These are phyloP conservation scores for Pelvicachromis taeniatus DNA, from an alignment of 2,113 vertebrate species.

Conservation along the genomic window DNA sequence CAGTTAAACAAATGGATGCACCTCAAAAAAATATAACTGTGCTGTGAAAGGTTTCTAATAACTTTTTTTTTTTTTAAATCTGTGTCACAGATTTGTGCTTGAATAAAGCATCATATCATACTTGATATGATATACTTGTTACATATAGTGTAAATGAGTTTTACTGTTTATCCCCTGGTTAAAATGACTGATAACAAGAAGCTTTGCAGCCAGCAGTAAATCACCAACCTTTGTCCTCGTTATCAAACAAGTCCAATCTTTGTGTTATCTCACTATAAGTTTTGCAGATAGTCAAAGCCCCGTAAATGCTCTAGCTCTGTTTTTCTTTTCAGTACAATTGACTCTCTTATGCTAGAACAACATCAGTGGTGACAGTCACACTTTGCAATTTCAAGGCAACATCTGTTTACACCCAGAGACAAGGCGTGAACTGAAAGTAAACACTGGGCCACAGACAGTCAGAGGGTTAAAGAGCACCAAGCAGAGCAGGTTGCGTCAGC, in stretches of 20 bases:
- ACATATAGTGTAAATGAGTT: background rate
- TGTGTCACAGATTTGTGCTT: background rate
- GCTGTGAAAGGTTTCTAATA: too few relatives aligned
- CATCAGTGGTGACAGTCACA: background rate
- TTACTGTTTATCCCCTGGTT: background rate
- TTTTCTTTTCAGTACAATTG: background rate
- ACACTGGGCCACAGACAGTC: background rate
- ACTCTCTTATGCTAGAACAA: background rate
- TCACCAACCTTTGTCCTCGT: background rate
- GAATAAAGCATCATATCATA: background rate
- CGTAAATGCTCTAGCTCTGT: background rate
- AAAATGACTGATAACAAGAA: background rate
- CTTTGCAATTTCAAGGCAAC: background rate
- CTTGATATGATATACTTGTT: too few relatives aligned
- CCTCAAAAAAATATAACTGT: too few relatives aligned
- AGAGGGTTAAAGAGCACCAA: background rate
- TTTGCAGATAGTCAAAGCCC: background rate
- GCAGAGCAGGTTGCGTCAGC: background rate
- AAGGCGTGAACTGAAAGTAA: background rate
- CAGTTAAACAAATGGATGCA: too few relatives aligned
- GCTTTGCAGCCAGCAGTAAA: background rate
- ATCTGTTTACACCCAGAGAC: background rate
- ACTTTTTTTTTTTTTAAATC: background rate
- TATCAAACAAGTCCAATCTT: background rate
- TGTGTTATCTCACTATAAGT: background rate